Base-by-base conservation (phyloP, 2,888 invertebrate species). In the Plagiodera versicolora region DNA sequence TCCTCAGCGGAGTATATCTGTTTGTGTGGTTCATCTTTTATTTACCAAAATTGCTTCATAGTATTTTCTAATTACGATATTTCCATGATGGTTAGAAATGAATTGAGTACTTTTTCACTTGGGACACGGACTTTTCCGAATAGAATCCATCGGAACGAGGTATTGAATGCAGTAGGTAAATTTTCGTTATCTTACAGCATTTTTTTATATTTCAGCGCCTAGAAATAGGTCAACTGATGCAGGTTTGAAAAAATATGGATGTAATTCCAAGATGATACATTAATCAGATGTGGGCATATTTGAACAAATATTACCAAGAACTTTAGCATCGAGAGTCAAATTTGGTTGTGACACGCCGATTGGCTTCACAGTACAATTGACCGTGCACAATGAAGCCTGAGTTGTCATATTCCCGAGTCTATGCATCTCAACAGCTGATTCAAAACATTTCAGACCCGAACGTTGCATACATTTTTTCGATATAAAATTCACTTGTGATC, bases 191-290 rank as follows among this genome's bases (percentile, higher is more conserved):
- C 50, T n/a, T 32, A 30, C 10, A 50, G 35, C 16, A 50, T 50
- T 50, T 16, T 5, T 17, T 45, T 5, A 16, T 45, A 45, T 50
- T 50, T 50, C 24, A 30, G 32, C 32, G 32, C 32, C 32, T 8
- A 32, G 11, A 32, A 32, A 11, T 32, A 32, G 32, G 10, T 32
- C 32, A 32, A 32, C 11, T 11, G 32, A 11, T 30, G 30, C 50
- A 30, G 30, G 30, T 14, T 48, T 32, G n/a, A 18, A 50, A 50
- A 32, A 50, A 50, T 28, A 14, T 18, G 50, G 50, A 51, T 51
- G 32, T 51, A n/a, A 51, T 18, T 51, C 32, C 51, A 51, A 17
- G 51, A 51, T 18, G 51, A 35, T 17, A 35, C 11, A 51, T 51
- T 19, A 32, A 51, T 17, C n/a, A 14, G 19, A 51, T 18, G 28